These are phyloP conservation scores for Masnerella sp. DNA, from an alignment of 2,888 invertebrate genomes.

Conservation along the genomic window DNA sequence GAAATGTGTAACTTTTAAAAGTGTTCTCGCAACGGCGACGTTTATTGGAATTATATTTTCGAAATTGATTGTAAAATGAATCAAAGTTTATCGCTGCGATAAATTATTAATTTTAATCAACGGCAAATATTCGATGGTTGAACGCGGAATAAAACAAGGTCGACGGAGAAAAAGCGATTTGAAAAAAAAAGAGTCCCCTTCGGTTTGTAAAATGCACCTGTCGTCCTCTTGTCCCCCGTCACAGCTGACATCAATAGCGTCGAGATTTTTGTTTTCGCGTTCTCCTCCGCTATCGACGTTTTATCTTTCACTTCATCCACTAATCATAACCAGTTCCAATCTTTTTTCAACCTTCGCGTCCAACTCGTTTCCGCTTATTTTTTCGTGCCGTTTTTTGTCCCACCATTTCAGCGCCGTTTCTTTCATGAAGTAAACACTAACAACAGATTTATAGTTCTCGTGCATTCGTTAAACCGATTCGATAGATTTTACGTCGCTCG, in stretches of 20 bases:
- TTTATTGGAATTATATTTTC: slow-evolving; percentile 36
- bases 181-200: slow-evolving; percentile 53
- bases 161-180: slow-evolving; percentile 2
- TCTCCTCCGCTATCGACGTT: slow-evolving; percentile 25
- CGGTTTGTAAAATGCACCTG: slow-evolving; percentile 73
- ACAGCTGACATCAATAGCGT: slow-evolving; percentile 49
- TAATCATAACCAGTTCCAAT: slow-evolving; percentile 48
- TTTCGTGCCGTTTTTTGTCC: slow-evolving; percentile 38
- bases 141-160: background rate
- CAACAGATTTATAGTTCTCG: slow-evolving; percentile 74
- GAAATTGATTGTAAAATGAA: slow-evolving; percentile 16
- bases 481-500: slow-evolving; percentile 74
- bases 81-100: slow-evolving; percentile 1
- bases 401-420: slow-evolving; percentile 36
- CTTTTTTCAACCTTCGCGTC: slow-evolving; percentile 52
- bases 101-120: slow-evolving; percentile 24
- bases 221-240: slow-evolving; percentile 64
- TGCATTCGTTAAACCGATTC: slow-evolving; percentile 76
- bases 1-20: slow-evolving; percentile 45
- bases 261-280: slow-evolving; percentile 35
- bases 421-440: slow-evolving; percentile 63
- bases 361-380: slow-evolving; percentile 34
- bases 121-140: background rate
- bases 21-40: background rate
- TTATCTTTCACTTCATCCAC: slow-evolving; percentile 42